phyloP scores from a whole-genome alignment of 2,797 vertebrate species.

The Cuculus canorus region DNA sequence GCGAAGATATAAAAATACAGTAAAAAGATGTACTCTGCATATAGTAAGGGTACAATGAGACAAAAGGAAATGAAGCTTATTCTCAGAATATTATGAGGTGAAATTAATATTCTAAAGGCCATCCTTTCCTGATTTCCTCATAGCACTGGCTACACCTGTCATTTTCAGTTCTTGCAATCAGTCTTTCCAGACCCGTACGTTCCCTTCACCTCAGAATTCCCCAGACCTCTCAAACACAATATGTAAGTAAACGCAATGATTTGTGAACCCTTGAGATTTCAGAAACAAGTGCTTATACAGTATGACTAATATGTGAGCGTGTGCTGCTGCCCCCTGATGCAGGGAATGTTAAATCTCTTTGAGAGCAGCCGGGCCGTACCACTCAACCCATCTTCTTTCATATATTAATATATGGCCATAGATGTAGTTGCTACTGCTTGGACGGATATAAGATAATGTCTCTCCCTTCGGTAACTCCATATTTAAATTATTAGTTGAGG shows the following conservation, averaged over 20 bases:
- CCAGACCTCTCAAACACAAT: neutral
- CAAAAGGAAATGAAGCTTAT: neutral
- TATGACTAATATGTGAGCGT: neutral
- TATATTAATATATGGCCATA: neutral
- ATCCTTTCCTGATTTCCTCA: neutral
- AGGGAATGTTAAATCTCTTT: neutral
- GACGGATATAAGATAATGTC: neutral
- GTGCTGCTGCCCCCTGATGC: conserved; percentile 29
- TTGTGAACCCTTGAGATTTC: neutral
- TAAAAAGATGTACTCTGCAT: neutral
- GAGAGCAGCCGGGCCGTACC: neutral
- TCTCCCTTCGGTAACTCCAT: neutral
- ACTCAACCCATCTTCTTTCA: neutral
- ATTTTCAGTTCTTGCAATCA: neutral
- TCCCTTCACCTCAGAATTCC: neutral
- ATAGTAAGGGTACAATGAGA: neutral
- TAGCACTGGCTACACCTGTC: neutral
- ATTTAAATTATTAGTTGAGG: neutral
- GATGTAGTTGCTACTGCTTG: neutral
- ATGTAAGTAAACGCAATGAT: neutral
- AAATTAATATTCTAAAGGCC: neutral
- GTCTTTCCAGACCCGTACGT: neutral
- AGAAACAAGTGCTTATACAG: neutral
- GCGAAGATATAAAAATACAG: conserved; percentile 5
- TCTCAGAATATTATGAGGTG: neutral